Evolutionary conservation across 2,797 vertebrate species (phyloP).

Genomic region (Sitta carolinensis): DNA sequence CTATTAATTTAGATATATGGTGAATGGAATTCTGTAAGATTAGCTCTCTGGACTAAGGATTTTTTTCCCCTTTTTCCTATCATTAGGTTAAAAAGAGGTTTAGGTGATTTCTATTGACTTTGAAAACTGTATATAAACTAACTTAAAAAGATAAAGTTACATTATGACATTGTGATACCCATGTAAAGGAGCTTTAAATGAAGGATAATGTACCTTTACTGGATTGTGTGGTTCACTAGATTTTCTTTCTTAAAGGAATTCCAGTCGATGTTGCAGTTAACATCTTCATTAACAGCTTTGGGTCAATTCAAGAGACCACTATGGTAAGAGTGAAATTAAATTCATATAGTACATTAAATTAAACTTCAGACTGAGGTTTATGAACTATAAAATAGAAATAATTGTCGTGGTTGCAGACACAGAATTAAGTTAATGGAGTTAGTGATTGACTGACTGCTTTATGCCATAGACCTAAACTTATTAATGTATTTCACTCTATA

Average conservation of each 20-base stretch:
- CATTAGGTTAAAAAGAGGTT: not conserved
- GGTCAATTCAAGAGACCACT: conserved; percentile 98
- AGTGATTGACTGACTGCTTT: not conserved
- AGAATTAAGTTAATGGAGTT: not conserved
- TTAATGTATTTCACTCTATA: not conserved
- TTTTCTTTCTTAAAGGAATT: conserved; percentile 80
- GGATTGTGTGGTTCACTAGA: not conserved
- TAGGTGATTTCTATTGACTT: not conserved
- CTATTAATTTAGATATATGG: not conserved
- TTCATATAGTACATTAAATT: not conserved
- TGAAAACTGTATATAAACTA: not conserved
- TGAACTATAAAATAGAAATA: not conserved
- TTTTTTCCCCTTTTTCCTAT: not conserved
- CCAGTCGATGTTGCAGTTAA: conserved; percentile 97
- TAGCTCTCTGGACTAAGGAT: not conserved
- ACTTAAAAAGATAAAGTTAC: not conserved
- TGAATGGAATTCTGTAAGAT: not conserved
- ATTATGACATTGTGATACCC: not conserved
- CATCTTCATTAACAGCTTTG: conserved; percentile 99
- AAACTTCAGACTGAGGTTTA: not conserved
- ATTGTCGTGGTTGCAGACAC: not conserved
- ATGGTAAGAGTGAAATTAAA: conserved; percentile 85
- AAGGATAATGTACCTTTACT: not conserved
- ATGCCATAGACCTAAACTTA: not conserved
- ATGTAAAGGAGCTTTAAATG: not conserved